Evolutionary conservation across 2,888 invertebrate species (phyloP).

Genomic region (Torymus auratus): DNA sequence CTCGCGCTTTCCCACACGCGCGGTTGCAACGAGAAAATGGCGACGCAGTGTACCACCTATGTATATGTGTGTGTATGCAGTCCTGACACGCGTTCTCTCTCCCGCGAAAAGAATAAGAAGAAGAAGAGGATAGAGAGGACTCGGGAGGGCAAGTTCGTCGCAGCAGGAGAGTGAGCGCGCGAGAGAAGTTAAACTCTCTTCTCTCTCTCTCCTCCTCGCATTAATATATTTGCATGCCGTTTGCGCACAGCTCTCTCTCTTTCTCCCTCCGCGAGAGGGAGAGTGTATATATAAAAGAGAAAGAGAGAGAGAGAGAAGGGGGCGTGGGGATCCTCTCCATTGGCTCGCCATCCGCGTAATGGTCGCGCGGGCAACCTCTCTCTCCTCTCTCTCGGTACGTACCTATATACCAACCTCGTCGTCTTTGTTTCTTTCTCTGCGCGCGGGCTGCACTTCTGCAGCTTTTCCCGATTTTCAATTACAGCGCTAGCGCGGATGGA

Average conservation of each 20-base stretch:
- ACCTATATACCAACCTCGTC: too few relatives aligned
- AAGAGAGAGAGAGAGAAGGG: slow-evolving; percentile 65
- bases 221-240: slow-evolving; percentile 74
- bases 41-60: too few relatives aligned
- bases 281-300: neutral
- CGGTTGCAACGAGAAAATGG: too few relatives aligned
- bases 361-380: slow-evolving; percentile 67
- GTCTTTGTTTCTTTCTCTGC: neutral
- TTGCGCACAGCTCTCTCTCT: slow-evolving; percentile 59
- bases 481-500: neutral
- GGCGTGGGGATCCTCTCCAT: slow-evolving; percentile 77
- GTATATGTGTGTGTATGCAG: too few relatives aligned
- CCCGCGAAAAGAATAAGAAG: too few relatives aligned
- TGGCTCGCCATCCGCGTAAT: slow-evolving; percentile 76
- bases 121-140: too few relatives aligned
- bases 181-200: too few relatives aligned
- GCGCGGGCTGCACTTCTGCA: slow-evolving; percentile 26
- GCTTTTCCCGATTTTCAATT: slow-evolving; percentile 56
- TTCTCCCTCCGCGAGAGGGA: neutral
- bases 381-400: slow-evolving; percentile 2
- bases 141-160: too few relatives aligned
- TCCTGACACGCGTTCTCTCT: too few relatives aligned
- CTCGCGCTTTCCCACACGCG: too few relatives aligned
- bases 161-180: too few relatives aligned
- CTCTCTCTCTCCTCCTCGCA: slow-evolving; percentile 32